phyloP scores from a whole-genome alignment of 2,797 vertebrate genomes.

The Protonibea diacanthus region DNA sequence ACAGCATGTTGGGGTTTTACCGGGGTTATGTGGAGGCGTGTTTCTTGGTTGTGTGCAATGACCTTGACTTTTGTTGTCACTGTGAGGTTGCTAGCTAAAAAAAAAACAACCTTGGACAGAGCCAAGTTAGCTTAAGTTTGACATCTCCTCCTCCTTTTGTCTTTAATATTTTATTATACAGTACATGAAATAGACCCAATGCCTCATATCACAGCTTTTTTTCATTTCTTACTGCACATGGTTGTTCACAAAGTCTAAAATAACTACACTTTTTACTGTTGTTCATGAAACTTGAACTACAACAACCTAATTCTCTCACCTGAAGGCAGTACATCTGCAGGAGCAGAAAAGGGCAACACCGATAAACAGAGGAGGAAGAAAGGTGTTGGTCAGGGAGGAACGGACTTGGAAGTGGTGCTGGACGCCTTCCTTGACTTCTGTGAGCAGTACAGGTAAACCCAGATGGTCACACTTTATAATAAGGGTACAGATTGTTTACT shows the following conservation, averaged over 20 bases:
- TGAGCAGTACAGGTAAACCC: conserved; percentile 68
- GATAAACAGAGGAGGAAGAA: conserved; percentile 1
- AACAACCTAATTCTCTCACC: neutral
- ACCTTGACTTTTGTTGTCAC: neutral
- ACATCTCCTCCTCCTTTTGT: neutral
- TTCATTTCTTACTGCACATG: too few relatives aligned
- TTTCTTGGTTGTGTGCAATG: neutral
- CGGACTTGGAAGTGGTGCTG: conserved; percentile 68
- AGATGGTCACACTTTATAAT: neutral
- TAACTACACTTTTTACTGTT: neutral
- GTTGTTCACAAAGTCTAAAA: neutral
- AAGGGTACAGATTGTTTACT: neutral
- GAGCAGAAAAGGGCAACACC: rapidly evolving
- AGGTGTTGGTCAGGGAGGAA: neutral
- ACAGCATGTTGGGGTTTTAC: neutral
- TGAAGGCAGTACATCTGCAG: conserved; percentile 33
- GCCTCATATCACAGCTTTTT: too few relatives aligned
- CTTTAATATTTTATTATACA: neutral
- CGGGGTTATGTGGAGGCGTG: neutral
- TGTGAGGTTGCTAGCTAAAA: too few relatives aligned
- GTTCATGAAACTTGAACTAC: neutral
- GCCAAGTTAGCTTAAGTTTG: neutral
- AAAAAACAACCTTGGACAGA: too few relatives aligned
- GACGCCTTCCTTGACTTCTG: conserved; percentile 70
- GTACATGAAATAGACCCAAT: too few relatives aligned